Evolutionary conservation across 2,888 invertebrate genomes (phyloP).

Genomic region (Troglohyphantes excavatus): DNA sequence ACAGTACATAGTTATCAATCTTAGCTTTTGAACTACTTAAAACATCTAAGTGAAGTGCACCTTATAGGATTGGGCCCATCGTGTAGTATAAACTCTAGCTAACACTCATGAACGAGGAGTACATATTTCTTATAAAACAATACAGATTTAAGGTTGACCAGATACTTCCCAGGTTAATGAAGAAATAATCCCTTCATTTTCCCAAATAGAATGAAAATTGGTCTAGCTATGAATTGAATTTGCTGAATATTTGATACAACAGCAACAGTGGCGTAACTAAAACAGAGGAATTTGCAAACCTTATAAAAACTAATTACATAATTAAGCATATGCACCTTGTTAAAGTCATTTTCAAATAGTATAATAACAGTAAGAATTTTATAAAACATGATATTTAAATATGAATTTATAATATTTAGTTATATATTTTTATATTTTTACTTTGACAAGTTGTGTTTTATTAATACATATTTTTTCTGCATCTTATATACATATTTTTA

Average conservation of each 20-base stretch:
- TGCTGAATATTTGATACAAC: constrained; percentile 35
- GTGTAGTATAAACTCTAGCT: constrained; percentile 74
- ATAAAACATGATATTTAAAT: no score
- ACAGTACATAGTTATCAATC: constrained; percentile 50
- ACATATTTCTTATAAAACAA: constrained; percentile 47
- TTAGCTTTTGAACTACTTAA: constrained; percentile 71
- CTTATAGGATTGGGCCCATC: constrained; percentile 77
- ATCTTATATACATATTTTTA: constrained; percentile 4
- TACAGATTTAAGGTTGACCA: constrained; percentile 45
- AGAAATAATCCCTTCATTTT: constrained; percentile 45
- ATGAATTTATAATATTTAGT: no score
- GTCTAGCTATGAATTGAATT: constrained; percentile 62
- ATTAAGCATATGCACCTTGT: no score
- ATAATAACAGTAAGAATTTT: no score
- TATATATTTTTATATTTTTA: no score
- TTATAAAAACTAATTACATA: no score
- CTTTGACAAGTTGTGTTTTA: not conserved
- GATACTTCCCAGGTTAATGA: constrained; percentile 49
- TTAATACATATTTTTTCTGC: not conserved
- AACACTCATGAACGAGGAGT: constrained; percentile 73
- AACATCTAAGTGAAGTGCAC: constrained; percentile 77
- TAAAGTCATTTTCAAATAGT: no score
- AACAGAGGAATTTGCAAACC: not conserved
- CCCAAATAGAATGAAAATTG: constrained; percentile 53
- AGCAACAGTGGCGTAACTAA: constrained; percentile 28